Evolutionary conservation across 1,140 invertebrate species (phyloP).

Genomic region (Steinernema feltiae): DNA sequence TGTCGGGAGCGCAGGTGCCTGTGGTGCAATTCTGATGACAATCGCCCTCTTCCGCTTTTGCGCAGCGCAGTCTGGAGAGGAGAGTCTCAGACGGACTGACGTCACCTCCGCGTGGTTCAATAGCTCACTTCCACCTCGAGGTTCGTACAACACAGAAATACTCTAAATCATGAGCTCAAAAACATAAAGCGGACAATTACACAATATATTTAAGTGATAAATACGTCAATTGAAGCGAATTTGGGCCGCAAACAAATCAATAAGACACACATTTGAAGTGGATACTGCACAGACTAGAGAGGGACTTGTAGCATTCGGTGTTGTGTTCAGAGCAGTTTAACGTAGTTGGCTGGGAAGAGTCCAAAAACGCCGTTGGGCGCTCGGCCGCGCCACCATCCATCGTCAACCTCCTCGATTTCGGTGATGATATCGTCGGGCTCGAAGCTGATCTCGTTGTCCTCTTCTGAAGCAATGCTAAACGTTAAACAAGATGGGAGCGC

Average conservation of each 20-base stretch:
- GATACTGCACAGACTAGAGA: not conserved
- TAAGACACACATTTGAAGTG: not conserved
- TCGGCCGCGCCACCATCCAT: slow-evolving; percentile 92
- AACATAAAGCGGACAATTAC: not conserved
- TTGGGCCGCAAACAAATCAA: not conserved
- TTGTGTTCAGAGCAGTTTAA: slow-evolving; percentile 65
- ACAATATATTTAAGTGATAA: not conserved
- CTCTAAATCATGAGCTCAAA: not conserved
- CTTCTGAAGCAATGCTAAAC: slow-evolving; percentile 59
- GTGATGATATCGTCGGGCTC: slow-evolving; percentile 89
- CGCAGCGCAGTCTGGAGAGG: no score
- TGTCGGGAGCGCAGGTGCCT: no score
- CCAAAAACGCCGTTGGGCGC: slow-evolving; percentile 74
- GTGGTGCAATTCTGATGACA: no score
- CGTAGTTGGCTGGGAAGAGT: slow-evolving; percentile 92
- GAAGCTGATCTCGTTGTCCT: slow-evolving; percentile 90
- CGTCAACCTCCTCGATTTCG: slow-evolving; percentile 83
- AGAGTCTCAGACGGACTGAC: no score
- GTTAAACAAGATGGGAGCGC: not conserved
- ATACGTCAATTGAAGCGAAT: not conserved
- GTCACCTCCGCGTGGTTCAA: no score
- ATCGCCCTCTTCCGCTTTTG: no score
- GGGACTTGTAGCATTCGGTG: not conserved
- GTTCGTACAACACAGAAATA: no score
- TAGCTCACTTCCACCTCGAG: no score